Percentiles rank a stretch among this genome's conserved stretches.
Conservation (phyloP, 2,797 vertebrate species). For the Oreonectes daqikongensis region DNA sequence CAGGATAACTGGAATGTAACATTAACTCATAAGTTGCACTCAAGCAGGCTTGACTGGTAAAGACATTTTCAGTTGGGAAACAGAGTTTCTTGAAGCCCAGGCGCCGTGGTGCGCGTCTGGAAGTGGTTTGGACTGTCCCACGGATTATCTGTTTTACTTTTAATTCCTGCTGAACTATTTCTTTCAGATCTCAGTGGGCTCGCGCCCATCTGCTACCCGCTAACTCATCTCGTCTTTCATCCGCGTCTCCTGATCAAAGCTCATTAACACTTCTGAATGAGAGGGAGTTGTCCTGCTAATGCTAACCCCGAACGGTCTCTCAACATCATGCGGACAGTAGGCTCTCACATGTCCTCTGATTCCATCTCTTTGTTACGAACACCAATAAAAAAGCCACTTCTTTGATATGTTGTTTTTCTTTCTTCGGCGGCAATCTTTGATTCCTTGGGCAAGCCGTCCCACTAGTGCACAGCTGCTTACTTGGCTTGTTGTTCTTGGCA, state of each 20-base stretch:
- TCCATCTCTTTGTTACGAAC: constrained; percentile 61
- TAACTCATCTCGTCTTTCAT: constrained; percentile 47
- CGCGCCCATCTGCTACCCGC: constrained; percentile 37
- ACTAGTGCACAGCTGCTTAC: constrained; percentile 75
- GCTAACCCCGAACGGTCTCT: constrained; percentile 39
- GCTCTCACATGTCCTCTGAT: constrained; percentile 2
- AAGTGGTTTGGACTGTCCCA: constrained; percentile 20
- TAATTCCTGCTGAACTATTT: constrained; percentile 41
- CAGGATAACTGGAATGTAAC: constrained; percentile 55
- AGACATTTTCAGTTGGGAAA: constrained; percentile 51
- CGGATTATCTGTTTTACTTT: constrained; percentile 23
- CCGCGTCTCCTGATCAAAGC: constrained; percentile 45
- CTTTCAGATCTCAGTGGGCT: constrained; percentile 40
- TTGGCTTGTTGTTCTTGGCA: constrained; percentile 78
- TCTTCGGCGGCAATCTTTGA: constrained; percentile 76
- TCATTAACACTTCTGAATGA: constrained; percentile 47
- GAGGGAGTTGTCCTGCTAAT: constrained; percentile 40
- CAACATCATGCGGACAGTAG: constrained; percentile 32
- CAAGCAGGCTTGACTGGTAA: constrained; percentile 44
- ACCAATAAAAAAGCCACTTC: constrained; percentile 67
- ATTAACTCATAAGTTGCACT: constrained; percentile 46
- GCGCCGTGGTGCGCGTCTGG: constrained; percentile 24
- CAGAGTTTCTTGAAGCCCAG: constrained; percentile 23
- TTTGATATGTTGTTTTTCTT: constrained; percentile 73
- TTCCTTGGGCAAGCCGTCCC: constrained; percentile 72